Conservation (phyloP, 2,113 vertebrate genomes). For the human region DNA sequence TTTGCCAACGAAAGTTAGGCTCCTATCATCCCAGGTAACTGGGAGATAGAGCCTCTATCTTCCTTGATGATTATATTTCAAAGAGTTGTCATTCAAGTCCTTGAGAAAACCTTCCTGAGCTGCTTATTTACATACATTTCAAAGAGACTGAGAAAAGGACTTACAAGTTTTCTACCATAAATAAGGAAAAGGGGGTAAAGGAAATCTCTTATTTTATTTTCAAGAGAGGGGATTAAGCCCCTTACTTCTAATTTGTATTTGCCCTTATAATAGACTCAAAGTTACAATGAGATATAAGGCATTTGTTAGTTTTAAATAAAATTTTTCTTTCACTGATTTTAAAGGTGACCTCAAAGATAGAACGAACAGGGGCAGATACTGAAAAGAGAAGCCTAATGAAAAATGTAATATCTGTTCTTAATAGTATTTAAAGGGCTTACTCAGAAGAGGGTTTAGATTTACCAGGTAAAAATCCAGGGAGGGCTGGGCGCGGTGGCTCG, state of each 20-base stretch:
- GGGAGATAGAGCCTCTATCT: not conserved
- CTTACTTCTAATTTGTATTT: conserved; percentile 30
- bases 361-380: not conserved
- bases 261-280: not conserved
- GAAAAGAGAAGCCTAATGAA: not conserved
- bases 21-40: not conserved
- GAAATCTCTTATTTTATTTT: not conserved
- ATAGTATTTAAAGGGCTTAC: not conserved
- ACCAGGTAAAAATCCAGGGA: not conserved
- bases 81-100: not conserved
- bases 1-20: not conserved
- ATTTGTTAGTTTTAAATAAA: not conserved
- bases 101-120: not conserved
- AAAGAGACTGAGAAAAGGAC: not conserved
- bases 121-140: not conserved
- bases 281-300: not conserved
- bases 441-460: not conserved
- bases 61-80: not conserved
- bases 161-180: not conserved
- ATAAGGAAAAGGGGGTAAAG: not conserved
- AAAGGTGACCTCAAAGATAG: not conserved
- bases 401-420: not conserved
- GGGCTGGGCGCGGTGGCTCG: no score
- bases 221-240: not conserved
- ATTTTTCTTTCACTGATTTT: not conserved